Evolutionary conservation across 2,888 invertebrate genomes (phyloP), one percentile per base, ranked within the genome.

Genomic region (Ochlodes sylvanus): DNA sequence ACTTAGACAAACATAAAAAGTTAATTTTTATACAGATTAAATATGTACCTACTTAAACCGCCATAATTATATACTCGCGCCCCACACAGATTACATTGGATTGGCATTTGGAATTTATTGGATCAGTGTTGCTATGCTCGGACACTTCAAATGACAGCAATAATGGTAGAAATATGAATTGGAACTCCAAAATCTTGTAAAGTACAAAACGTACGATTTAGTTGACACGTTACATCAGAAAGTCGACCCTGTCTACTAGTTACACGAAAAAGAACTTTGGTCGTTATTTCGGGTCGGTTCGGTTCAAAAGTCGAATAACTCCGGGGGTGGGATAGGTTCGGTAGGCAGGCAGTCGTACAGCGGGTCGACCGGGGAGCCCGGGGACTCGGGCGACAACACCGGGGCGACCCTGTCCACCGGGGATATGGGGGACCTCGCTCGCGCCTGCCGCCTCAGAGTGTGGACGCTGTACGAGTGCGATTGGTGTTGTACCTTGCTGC

Each of bases 261-360:
- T 38, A 38, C 38, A 19, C 5, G 4, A 7, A n/a, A n/a, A 58
- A 44, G 57, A 34, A 56, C 57, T 63, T 69, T 54, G 52, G 56
- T 61, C 69, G 47, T 64, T 44, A 55, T 47, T 17, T 27, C 17
- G 63, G 47, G 19, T 60, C 55, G 57, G 38, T 38, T 44, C 7
- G 9, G 54, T 63, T 81, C 73, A 90, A 71, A 90, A 90, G 72
- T 93, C 89, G 84, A 93, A 93, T 38, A 90, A 76, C 70, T 92
- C 92, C 5, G 92, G 92, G 66, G 92, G 92, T 68, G 92, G 92
- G 67, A 92, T 90, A 0, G 90, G 89, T 32, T 87, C 85, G 42
- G 77, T 73, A 17, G 88, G 89, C n/a, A 87, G 77, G 42, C 86
- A 87, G 76, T 85, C 87, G 80, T 86, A 88, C 27, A 70, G 71